Evolutionary conservation across 2,797 vertebrate genomes (phyloP).

Genomic region (Falco novaeseelandiae): DNA sequence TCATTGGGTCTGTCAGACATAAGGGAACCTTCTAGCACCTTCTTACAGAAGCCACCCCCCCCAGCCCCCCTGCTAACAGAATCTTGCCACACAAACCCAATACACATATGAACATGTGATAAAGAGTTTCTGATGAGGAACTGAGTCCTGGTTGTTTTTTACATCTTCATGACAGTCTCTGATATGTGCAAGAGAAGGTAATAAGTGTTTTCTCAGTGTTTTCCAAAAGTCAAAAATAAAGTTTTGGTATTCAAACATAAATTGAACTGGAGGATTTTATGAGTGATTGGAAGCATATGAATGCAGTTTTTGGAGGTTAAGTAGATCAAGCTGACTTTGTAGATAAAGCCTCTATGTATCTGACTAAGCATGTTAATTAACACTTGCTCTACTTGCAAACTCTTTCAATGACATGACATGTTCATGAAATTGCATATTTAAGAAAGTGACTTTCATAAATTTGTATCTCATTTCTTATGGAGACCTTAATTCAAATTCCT

Average conservation of each 20-base stretch:
- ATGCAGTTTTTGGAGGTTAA: background rate
- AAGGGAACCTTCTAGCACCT: too few species aligned
- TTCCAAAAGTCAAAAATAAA: background rate
- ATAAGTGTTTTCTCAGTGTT: background rate
- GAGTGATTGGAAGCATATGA: background rate
- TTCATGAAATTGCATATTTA: background rate
- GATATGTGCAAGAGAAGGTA: background rate
- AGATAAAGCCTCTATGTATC: background rate
- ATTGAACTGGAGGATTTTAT: background rate
- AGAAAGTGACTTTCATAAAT: background rate
- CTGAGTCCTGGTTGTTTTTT: background rate
- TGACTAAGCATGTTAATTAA: background rate
- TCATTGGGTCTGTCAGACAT: too few species aligned
- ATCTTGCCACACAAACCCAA: too few species aligned
- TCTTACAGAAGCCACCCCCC: too few species aligned
- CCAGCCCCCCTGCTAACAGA: too few species aligned
- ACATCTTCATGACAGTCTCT: background rate
- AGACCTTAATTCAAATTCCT: background rate
- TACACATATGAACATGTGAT: background rate
- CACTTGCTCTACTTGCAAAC: background rate
- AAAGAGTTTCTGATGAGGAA: background rate
- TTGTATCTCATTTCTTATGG: background rate
- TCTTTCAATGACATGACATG: background rate
- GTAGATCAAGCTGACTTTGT: background rate
- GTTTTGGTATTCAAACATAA: background rate